Evolutionary conservation across 2,797 vertebrate genomes (phyloP).

Genomic region (Dallia pectoralis): DNA sequence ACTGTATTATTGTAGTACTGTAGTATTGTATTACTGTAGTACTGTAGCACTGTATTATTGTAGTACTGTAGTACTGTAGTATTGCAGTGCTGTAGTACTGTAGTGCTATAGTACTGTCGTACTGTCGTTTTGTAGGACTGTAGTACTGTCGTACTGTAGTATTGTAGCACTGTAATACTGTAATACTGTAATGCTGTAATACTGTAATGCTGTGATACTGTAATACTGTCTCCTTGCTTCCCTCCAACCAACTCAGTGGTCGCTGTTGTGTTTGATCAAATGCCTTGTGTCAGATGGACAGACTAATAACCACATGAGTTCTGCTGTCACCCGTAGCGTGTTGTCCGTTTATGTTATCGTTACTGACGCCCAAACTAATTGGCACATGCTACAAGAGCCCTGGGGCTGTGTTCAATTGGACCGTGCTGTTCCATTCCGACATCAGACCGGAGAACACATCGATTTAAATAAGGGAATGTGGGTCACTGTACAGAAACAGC

Average conservation of each 20-base stretch:
- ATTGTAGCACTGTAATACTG: too few relatives aligned
- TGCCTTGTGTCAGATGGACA: conserved; percentile 63
- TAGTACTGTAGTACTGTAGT: too few relatives aligned
- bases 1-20: not conserved
- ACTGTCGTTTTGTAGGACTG: not conserved
- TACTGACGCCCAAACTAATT: conserved; percentile 73
- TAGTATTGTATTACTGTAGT: too few relatives aligned
- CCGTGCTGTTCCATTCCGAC: conserved; percentile 57
- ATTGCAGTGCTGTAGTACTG: too few relatives aligned
- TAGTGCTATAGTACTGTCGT: not conserved
- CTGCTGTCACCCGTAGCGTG: conserved; percentile 53
- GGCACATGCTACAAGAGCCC: conserved; percentile 64
- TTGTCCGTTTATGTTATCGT: conserved; percentile 63
- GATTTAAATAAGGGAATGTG: conserved; percentile 54
- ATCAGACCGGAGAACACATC: conserved; percentile 59
- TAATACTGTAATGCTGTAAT: not conserved
- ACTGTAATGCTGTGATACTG: not conserved
- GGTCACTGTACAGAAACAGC: not conserved
- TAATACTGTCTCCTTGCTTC: not conserved
- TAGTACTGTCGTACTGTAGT: not conserved
- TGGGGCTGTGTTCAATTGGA: conserved; percentile 63
- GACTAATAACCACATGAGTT: conserved; percentile 46
- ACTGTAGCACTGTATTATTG: too few relatives aligned
- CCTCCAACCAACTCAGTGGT: conserved; percentile 1
- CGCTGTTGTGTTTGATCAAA: conserved; percentile 40